Percentiles rank a stretch among this genome's conserved stretches.
Conservation (phyloP, 2,113 vertebrate species). For the Gopherus evgoodei region DNA sequence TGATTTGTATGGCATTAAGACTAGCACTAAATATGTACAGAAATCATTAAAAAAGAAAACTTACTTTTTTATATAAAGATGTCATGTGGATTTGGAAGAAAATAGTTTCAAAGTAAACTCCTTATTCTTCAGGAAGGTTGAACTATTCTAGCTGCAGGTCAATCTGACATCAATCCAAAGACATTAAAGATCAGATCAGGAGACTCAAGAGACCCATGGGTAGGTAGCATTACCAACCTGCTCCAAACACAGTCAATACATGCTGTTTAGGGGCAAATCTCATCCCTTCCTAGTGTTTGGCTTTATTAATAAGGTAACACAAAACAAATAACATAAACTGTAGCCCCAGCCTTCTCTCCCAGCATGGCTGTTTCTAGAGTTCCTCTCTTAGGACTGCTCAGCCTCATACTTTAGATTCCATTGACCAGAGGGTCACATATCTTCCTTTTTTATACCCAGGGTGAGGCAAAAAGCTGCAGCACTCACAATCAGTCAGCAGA, state of each 20-base stretch:
- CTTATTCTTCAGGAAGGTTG: not conserved
- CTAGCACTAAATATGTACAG: not conserved
- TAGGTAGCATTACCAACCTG: not conserved
- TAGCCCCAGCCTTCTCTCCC: not conserved
- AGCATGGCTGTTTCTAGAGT: not conserved
- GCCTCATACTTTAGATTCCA: not conserved
- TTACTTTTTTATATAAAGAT: not conserved
- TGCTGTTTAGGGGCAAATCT: not conserved
- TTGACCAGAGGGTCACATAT: not conserved
- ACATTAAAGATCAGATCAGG: not conserved
- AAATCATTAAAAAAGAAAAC: not conserved
- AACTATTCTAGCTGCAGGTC: not conserved
- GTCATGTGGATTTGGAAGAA: not conserved
- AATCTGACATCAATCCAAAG: not conserved
- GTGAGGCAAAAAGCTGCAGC: not conserved
- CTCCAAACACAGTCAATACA: not conserved
- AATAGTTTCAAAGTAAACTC: not conserved
- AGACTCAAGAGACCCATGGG: not conserved
- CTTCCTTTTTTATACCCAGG: not conserved
- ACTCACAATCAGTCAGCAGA: not conserved
- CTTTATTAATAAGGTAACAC: not conserved
- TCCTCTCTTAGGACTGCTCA: not conserved
- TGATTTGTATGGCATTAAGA: not conserved
- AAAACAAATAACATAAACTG: not conserved
- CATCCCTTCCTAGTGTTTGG: not conserved